Conservation (phyloP, 1,140 invertebrate genomes). For the Lepidotrigona ventralis region DNA sequence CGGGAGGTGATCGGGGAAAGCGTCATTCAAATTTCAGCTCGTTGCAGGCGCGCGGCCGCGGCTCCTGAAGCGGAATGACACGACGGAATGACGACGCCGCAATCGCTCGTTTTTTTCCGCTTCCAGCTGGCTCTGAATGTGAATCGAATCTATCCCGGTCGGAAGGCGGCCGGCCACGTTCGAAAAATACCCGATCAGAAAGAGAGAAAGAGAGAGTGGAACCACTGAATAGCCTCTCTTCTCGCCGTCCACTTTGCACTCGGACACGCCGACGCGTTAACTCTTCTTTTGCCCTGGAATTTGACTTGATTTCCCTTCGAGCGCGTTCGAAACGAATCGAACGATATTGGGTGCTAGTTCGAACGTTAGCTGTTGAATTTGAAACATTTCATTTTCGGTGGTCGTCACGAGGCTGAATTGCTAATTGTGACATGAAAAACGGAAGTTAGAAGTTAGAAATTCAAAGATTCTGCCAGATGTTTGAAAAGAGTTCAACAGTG, state of each 20-base stretch:
- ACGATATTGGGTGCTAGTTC: not conserved
- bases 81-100: constrained; percentile 48
- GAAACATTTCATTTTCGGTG: not conserved
- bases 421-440: accelerated
- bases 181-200: not conserved
- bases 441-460: not conserved
- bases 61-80: constrained; percentile 49
- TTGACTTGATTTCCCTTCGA: not conserved
- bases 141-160: constrained; percentile 46
- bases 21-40: constrained; percentile 56
- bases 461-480: not conserved
- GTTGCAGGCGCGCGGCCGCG: constrained; percentile 26
- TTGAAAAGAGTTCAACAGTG: too few relatives aligned
- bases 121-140: constrained; percentile 22
- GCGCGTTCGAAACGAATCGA: not conserved
- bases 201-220: too few relatives aligned
- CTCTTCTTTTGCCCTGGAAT: not conserved
- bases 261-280: not conserved
- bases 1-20: constrained; percentile 35
- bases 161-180: constrained; percentile 30
- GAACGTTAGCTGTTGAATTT: too few relatives aligned
- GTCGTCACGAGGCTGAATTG: not conserved
- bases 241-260: not conserved
- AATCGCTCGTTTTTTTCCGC: constrained; percentile 11
- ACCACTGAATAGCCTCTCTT: not conserved